These are phyloP conservation scores for Microtus pennsylvanicus DNA, from an alignment of 2,113 vertebrate genomes.

Conservation along the genomic window DNA sequence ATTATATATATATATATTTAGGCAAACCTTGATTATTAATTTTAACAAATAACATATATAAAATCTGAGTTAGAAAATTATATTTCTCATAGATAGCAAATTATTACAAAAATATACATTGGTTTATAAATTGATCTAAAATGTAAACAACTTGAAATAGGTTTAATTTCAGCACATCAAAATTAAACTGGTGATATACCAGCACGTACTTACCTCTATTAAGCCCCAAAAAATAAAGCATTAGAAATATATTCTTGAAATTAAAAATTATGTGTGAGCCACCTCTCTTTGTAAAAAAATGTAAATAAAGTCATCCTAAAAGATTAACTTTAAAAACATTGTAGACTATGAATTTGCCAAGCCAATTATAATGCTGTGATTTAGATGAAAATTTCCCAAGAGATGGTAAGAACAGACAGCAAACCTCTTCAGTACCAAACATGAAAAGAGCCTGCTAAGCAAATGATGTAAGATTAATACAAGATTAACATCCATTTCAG, in stretches of 20 bases:
- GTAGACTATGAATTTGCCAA: slow-evolving; percentile 10
- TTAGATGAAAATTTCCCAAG: slow-evolving; percentile 12
- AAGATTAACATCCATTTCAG: slow-evolving; percentile 43
- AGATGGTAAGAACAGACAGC: slow-evolving; percentile 15
- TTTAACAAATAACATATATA: slow-evolving; percentile 38
- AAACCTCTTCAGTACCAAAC: slow-evolving; percentile 39
- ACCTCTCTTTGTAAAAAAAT: neutral
- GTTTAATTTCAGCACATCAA: slow-evolving; percentile 22
- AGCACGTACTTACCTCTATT: neutral
- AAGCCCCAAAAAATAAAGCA: slow-evolving; percentile 34
- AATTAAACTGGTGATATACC: slow-evolving; percentile 29
- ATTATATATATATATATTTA: neutral
- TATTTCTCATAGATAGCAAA: slow-evolving; percentile 16
- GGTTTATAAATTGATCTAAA: slow-evolving; percentile 9
- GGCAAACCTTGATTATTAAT: slow-evolving; percentile 8
- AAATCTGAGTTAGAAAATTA: slow-evolving; percentile 56
- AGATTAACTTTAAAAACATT: slow-evolving; percentile 29
- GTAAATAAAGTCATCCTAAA: slow-evolving; percentile 22
- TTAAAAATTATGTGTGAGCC: slow-evolving; percentile 8
- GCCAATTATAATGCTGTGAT: slow-evolving; percentile 47
- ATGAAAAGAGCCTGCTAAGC: slow-evolving; percentile 16
- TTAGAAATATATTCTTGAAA: neutral
- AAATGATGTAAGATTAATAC: slow-evolving; percentile 23
- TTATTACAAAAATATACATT: slow-evolving; percentile 37
- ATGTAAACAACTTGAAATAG: slow-evolving; percentile 21